phyloP scores from a whole-genome alignment of 2,113 vertebrate species.

The Halichoeres trimaculatus region DNA sequence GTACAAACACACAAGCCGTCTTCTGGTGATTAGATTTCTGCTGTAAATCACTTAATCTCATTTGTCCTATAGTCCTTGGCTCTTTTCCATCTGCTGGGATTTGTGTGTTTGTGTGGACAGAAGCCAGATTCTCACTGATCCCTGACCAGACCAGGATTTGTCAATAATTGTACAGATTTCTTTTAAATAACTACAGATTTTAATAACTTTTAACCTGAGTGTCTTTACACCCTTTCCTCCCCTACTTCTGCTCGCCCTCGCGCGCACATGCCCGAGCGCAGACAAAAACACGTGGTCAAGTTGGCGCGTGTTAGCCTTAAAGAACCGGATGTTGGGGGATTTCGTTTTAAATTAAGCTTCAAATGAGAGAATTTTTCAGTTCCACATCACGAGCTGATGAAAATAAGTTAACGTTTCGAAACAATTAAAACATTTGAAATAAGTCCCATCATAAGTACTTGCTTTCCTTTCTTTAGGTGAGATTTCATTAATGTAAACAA shows the following conservation, averaged over 20 bases:
- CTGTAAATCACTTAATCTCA: conserved; percentile 65
- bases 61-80: conserved; percentile 53
- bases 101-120: neutral
- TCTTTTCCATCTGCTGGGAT: conserved; percentile 2
- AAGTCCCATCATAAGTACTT: neutral
- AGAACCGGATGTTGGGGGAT: conserved; percentile 4
- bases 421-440: neutral
- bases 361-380: neutral
- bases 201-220: conserved; percentile 4
- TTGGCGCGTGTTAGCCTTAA: neutral
- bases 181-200: neutral
- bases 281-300: conserved; percentile 5
- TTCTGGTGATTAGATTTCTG: conserved; percentile 50
- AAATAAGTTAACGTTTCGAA: too few relatives aligned
- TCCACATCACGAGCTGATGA: too few relatives aligned
- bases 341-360: neutral
- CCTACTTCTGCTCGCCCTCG: too few relatives aligned
- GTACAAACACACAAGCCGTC: conserved; percentile 20
- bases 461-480: too few relatives aligned
- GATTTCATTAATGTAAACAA: too few relatives aligned
- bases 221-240: neutral
- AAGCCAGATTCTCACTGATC: neutral
- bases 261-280: neutral
- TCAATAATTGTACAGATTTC: neutral
- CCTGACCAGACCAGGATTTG: conserved; percentile 14